Conservation (phyloP, 2,113 vertebrate species). For the Dunckerocampus dactyliophorus region DNA sequence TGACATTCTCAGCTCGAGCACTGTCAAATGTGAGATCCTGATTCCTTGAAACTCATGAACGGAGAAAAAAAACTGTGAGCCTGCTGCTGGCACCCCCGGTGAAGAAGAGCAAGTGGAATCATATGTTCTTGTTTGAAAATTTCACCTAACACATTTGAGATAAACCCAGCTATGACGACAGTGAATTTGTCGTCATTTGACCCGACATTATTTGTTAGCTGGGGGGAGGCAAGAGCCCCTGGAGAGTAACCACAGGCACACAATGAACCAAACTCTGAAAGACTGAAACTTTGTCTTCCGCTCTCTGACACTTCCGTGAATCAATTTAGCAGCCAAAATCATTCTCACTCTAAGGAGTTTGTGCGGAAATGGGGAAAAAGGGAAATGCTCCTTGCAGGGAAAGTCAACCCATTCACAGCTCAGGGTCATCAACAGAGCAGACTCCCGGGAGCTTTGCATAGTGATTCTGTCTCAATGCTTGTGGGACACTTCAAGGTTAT, state of each 20-base stretch:
- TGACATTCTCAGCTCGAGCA: too few species aligned
- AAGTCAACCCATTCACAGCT: constrained; percentile 5
- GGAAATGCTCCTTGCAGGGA: neutral
- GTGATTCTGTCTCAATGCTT: constrained; percentile 5
- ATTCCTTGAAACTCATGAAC: too few species aligned
- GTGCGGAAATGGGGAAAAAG: neutral
- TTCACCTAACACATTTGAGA: too few species aligned
- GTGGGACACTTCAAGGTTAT: constrained; percentile 24
- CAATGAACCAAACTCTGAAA: too few species aligned
- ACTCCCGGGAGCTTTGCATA: neutral
- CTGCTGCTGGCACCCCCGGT: too few species aligned
- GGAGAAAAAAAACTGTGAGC: too few species aligned
- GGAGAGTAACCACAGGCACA: neutral
- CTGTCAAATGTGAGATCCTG: too few species aligned
- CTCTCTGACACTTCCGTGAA: neutral
- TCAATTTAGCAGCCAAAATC: neutral
- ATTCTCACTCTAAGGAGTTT: too few species aligned
- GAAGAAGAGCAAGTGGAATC: too few species aligned
- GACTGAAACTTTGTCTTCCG: neutral
- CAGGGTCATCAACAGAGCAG: constrained; percentile 12
- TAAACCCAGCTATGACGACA: too few species aligned
- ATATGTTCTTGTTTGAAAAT: too few species aligned
- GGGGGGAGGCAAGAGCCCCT: neutral
- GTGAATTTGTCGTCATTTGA: too few species aligned
- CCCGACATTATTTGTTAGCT: neutral